phyloP scores from a whole-genome alignment of 1,140 invertebrate species.

The Laupala kohalensis region DNA sequence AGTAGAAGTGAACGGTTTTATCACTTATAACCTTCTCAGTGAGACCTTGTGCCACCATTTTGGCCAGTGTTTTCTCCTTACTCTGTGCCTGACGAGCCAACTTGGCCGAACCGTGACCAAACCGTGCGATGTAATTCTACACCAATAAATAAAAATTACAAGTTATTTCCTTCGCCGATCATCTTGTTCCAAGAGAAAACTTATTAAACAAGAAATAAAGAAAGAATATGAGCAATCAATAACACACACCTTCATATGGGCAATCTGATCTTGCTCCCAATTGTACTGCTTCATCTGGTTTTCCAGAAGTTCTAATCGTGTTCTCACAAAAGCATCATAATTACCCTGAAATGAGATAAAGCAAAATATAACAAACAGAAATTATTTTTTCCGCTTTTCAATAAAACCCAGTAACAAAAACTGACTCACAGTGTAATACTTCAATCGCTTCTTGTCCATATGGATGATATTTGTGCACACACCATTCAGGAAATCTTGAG shows the following conservation, averaged over 20 bases:
- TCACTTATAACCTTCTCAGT: slow-evolving; percentile 88
- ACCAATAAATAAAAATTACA: not conserved
- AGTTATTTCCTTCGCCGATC: not conserved
- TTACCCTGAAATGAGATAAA: slow-evolving; percentile 44
- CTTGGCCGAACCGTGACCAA: slow-evolving; percentile 98
- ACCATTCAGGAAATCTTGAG: slow-evolving; percentile 98
- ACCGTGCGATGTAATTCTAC: slow-evolving; percentile 95
- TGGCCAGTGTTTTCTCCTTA: slow-evolving; percentile 97
- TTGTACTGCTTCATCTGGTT: slow-evolving; percentile 99
- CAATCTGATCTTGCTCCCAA: slow-evolving; percentile 99
- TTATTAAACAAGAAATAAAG: not conserved
- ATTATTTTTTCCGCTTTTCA: not conserved
- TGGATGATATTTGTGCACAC: slow-evolving; percentile 99
- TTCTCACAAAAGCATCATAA: slow-evolving; percentile 91
- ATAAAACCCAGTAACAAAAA: not conserved
- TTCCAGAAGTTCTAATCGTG: slow-evolving; percentile 85
- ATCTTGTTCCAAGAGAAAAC: not conserved
- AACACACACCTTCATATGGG: slow-evolving; percentile 84
- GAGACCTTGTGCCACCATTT: slow-evolving; percentile 95
- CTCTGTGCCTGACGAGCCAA: slow-evolving; percentile 95
- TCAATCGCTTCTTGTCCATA: slow-evolving; percentile 82
- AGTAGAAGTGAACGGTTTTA: slow-evolving; percentile 87
- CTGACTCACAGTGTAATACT: slow-evolving; percentile 78
- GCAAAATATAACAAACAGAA: not conserved
- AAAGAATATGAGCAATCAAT: not conserved